Base-by-base conservation (phyloP, 2,797 vertebrate genomes). In the Notoglanidium macrostoma region DNA sequence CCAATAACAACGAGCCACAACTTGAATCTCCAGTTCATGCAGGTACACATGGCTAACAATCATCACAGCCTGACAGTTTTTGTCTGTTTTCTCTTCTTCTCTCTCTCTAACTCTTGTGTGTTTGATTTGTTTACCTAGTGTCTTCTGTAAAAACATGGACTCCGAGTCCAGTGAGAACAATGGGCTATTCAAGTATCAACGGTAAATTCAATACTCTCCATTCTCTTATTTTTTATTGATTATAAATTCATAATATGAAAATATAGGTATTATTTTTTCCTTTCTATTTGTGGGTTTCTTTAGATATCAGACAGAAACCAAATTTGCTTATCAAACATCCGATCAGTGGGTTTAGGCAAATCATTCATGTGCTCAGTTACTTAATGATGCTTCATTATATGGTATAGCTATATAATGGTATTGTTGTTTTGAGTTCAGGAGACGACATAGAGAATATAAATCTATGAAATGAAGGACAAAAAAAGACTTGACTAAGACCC, bases 91-190 rank as follows among this genome's bases (percentile, higher is more conserved):
- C 9, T 40, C 10, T 49, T 44, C 12, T 5, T 68, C 5, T 15
- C 40, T 81, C 59, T 86, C 15, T 86, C 44, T 70, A 85, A 85
- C 46, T 26, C 40, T 15, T 84, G 9, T 79, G 17, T 84, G 19
- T 68, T 17, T 88, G 5, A 46, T 26, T 85, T 86, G 44, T 68
- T 70, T 7, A 87, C 87, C 10, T 86, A 95, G 93, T 89, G 57
- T 91, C 92, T 87, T 89, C 93, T 89, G 90, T 91, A 84, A 97
- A 96, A 91, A 92, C 95, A 40, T 95, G 94, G 95, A 92, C 94
- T 63, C 91, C 95, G 8, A 92, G 92, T 91, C 90, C 93, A 0
- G 40, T 93, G 88, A 96, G 93, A 93, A 92, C 95, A 85, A 63
- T 94, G 89, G 94, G 94, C 86, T 94, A 95, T 63, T 94, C 96